These are phyloP conservation scores for Tragelaphus strepsiceros DNA, from an alignment of 2,113 vertebrate species.

Conservation along the genomic window DNA sequence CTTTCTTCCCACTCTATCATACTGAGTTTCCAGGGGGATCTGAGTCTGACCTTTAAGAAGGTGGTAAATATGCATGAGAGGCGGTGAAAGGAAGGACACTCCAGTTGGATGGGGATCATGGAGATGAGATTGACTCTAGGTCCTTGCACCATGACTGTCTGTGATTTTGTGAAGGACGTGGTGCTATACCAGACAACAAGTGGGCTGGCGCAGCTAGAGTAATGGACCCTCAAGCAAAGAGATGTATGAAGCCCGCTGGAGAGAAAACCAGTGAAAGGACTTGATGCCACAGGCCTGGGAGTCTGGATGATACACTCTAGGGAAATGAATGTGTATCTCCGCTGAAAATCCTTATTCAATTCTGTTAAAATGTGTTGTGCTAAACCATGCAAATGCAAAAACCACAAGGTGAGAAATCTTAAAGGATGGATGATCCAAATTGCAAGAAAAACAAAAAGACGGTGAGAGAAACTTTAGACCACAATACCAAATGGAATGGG, in stretches of 20 bases:
- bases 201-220: neutral
- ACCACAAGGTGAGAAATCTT: neutral
- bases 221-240: neutral
- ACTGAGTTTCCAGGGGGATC: neutral
- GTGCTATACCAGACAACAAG: rapidly evolving
- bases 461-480: neutral
- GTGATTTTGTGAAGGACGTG: too few relatives aligned
- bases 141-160: neutral
- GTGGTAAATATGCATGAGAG: neutral
- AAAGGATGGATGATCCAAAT: neutral
- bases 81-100: neutral
- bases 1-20: neutral
- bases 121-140: neutral
- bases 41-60: neutral
- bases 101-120: neutral
- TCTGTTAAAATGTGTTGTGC: neutral
- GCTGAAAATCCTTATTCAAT: neutral
- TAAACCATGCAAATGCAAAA: neutral
- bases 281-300: neutral
- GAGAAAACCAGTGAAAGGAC: neutral
- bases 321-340: neutral
- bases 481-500: neutral
- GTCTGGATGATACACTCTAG: rapidly evolving
- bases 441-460: neutral
- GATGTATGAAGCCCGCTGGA: rapidly evolving